Conservation (phyloP, 2,113 vertebrate species). For the Paradoxurus hermaphroditus region DNA sequence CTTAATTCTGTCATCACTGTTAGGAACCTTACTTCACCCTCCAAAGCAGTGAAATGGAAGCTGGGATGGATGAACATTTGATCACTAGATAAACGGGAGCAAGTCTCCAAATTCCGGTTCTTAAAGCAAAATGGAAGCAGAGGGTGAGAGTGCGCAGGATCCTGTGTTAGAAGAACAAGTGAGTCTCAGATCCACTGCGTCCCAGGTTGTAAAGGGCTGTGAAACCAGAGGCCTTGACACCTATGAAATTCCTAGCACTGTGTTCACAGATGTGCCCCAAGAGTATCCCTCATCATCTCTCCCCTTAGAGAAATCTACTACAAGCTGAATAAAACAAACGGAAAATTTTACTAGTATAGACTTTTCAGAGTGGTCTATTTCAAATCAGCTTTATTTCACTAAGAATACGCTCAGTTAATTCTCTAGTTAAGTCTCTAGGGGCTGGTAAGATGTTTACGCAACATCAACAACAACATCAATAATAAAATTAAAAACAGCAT, state of each 20-base stretch:
- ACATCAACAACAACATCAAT: constrained; percentile 14
- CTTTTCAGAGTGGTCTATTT: not conserved
- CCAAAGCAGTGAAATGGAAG: not conserved
- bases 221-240: not conserved
- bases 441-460: constrained; percentile 31
- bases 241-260: not conserved
- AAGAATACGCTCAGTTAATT: constrained; percentile 22
- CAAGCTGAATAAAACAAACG: not conserved
- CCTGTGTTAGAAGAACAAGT: not conserved
- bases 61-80: not conserved
- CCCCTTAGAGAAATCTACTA: not conserved
- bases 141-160: not conserved
- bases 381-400: constrained; percentile 5
- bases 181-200: not conserved
- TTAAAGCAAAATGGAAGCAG: not conserved
- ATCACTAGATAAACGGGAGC: not conserved
- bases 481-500: constrained; percentile 12
- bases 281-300: not conserved
- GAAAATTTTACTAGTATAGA: not conserved
- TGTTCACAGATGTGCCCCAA: not conserved
- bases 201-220: not conserved
- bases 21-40: not conserved
- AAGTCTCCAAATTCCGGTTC: not conserved
- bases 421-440: not conserved
- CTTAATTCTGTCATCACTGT: not conserved